Evolutionary conservation across 2,113 vertebrate species (phyloP), one percentile per base, ranked within the genome.

Genomic region (Entomyzon cyanotis): DNA sequence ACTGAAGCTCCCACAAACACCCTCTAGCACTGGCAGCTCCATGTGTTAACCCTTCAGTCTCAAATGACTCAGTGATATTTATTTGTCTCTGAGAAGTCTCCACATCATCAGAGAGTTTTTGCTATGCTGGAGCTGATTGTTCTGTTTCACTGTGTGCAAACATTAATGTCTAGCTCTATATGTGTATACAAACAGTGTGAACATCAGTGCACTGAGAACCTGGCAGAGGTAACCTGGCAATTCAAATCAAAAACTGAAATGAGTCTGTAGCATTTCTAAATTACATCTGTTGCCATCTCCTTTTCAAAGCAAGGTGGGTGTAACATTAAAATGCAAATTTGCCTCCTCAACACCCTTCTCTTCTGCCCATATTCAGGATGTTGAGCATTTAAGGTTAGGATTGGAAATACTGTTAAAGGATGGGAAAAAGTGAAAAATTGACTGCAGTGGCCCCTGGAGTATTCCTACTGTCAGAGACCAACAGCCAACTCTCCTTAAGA

Each of bases 111-210:
- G 15, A 14, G 41, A 11, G 25, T 2, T 37, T 62, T 19, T 47
- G 30, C 55, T 27, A n/a, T 10, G 63, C 63, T 69, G 52, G 24
- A 28, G 4, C 27, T 50, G 53, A 9, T 12, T n/a, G 41, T 7
- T 47, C 16, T 55, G 41, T 41, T 22, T 12, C 15, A 4, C 1
- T 76, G 55, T 3, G 1, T 3, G 6, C 15, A 41, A 69, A 18
- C 17, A 69, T 27, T 41, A 35, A 49, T 41, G 19, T 21, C 31
- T 2, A 59, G 52, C 53, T 67, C 0, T 5, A 0, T 2, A 24
- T 68, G n/a, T 3, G 1, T 3, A 14, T 11, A 11, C 70, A 53
- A 46, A 41, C 22, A 11, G 4, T 41, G 52, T 55, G 31, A 53
- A 13, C 17, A 47, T 10, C 39, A n/a, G 2, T 5, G 11, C 77